Percentiles rank a stretch among this genome's conserved stretches.
These are phyloP conservation scores for Trissolcus japonicus DNA, from an alignment of 2,888 invertebrate genomes.

Conservation along the genomic window DNA sequence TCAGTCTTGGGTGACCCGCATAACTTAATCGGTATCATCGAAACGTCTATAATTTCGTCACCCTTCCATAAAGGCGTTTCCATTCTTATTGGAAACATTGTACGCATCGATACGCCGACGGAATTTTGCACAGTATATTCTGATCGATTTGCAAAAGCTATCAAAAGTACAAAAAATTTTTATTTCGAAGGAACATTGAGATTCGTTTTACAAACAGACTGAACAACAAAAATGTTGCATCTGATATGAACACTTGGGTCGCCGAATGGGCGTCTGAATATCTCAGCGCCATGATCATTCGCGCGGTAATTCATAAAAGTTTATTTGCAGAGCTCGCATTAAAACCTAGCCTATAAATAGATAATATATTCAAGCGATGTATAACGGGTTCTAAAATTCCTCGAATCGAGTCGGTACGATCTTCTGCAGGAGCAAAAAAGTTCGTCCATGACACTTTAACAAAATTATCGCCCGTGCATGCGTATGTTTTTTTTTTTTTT, in stretches of 20 bases:
- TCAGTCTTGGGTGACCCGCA: neutral
- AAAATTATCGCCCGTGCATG: neutral
- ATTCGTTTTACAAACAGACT: conserved; percentile 7
- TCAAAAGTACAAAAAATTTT: neutral
- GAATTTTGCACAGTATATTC: too few relatives aligned
- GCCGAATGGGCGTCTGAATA: conserved; percentile 32
- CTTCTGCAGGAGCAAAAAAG: conserved; percentile 19
- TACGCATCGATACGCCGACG: too few relatives aligned
- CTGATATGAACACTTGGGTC: conserved; percentile 21
- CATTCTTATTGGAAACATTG: neutral
- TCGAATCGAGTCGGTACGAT: conserved; percentile 33
- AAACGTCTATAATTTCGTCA: neutral
- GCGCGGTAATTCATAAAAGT: conserved; percentile 45
- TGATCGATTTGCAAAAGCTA: too few relatives aligned
- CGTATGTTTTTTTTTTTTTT: neutral
- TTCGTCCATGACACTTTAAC: conserved; percentile 10
- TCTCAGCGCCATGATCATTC: conserved; percentile 30
- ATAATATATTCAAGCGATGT: conserved; percentile 51
- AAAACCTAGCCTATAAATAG: conserved; percentile 49
- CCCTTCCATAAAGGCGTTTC: neutral
- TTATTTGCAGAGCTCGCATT: conserved; percentile 44
- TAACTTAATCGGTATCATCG: too few relatives aligned
- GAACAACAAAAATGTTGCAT: conserved; percentile 32
- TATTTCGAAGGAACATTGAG: neutral
- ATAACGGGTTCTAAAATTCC: conserved; percentile 52